Evolutionary conservation across 2,113 vertebrate species (phyloP).

Genomic region (Calcarius ornatus): DNA sequence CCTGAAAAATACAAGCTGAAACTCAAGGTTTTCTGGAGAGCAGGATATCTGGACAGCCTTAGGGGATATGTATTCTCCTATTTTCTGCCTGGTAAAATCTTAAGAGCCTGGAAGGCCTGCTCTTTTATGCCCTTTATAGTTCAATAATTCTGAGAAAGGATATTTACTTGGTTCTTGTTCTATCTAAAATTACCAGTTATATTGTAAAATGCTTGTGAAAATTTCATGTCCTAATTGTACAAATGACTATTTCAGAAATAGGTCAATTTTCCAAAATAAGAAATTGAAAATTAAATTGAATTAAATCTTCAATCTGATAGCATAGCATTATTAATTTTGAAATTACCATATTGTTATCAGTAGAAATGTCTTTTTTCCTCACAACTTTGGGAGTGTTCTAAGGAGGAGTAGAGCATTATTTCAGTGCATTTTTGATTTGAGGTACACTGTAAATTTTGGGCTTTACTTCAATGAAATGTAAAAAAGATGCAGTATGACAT

Average conservation of each 20-base stretch:
- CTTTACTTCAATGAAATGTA: neutral
- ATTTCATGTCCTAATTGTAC: neutral
- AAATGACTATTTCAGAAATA: neutral
- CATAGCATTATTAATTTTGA: neutral
- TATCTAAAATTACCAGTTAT: neutral
- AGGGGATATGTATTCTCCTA: neutral
- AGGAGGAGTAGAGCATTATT: neutral
- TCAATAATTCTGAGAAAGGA: neutral
- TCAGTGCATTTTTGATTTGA: neutral
- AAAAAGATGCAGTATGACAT: neutral
- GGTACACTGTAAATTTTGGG: neutral
- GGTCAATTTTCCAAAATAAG: neutral
- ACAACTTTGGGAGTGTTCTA: neutral
- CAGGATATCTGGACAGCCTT: neutral
- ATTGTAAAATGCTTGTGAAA: neutral
- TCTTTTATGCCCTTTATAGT: neutral
- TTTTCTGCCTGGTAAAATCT: neutral
- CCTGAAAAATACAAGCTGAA: neutral
- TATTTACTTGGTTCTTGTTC: neutral
- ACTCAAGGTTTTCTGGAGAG: neutral
- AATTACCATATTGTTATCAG: neutral
- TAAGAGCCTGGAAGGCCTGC: neutral
- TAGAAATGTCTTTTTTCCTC: neutral
- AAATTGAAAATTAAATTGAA: neutral
- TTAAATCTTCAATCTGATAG: neutral